Evolutionary conservation across 2,113 vertebrate species (phyloP), one percentile per base, ranked within the genome.

Genomic region (Glaucomys volans): DNA sequence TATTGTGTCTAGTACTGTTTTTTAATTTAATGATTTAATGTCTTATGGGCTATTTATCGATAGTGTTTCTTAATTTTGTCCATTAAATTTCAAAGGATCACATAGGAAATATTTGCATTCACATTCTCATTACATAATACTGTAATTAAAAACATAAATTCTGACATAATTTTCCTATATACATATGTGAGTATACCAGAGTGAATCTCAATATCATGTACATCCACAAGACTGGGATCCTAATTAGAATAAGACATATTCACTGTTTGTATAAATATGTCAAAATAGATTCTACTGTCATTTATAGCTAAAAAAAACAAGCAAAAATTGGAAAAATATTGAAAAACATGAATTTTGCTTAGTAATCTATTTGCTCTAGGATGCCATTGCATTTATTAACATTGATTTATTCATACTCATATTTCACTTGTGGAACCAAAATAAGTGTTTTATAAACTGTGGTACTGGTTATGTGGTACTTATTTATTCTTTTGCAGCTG

Each of bases 101-200:
- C 0, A 0, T 64, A 57, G 57, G 32, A 92, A 97, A 90, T 62
- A 97, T 76, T 35, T 80, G 52, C 4, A 84, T 26, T 79, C 20
- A 37, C 54, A 32, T 90, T 90, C 54, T 94, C 81, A 91, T 37
- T 47, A 92, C 76, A 76, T 4, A 77, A 96, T 50, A 91, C 28
- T 72, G 47, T 69, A 75, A 72, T 74, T 42, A 62, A 44, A 54
- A 93, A 83, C 54, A 57, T 57, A 22, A 57, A 57, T 57, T 50
- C 6, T 57, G 54, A 57, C 20, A 57, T 57, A 57, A 57, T 8
- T 24, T 22, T 57, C 54, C 54, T 57, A 57, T 8, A 2, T 57
- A 57, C 17, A 22, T 57, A 57, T 24, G 22, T 57, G 18, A 57
- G 18, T 22, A 57, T 18, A 57, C 54, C 20, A 57, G 7, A 57